A percentile compares a stretch with the other conserved stretches of the same genome.
Conservation (phyloP, 2,888 invertebrate species). For the Eurytoma californica region DNA sequence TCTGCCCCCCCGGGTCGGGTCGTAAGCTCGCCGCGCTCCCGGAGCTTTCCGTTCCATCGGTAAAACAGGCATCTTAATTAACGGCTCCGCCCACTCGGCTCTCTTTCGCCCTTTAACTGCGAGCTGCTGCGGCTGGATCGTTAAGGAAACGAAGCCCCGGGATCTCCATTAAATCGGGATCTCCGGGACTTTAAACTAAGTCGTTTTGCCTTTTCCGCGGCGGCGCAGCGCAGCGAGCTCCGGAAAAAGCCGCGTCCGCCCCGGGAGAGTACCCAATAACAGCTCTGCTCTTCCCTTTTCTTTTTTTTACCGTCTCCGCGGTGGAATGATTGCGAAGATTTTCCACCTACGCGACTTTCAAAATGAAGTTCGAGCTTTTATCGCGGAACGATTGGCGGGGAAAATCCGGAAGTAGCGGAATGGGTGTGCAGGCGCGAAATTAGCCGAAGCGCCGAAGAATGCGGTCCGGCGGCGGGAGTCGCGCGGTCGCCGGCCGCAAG, state of each 20-base stretch:
- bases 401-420: not conserved
- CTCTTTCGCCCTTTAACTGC: slow-evolving; percentile 25
- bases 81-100: slow-evolving; percentile 58
- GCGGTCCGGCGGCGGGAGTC: not conserved
- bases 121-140: slow-evolving; percentile 47
- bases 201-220: slow-evolving; percentile 28
- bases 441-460: not conserved
- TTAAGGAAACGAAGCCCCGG: slow-evolving; percentile 50
- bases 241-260: slow-evolving; percentile 6
- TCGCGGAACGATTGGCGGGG: slow-evolving; percentile 32
- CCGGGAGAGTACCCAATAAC: too few species aligned
- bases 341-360: slow-evolving; percentile 9
- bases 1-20: slow-evolving; percentile 38
- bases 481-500: not conserved
- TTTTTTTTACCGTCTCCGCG: not conserved
- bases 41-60: slow-evolving; percentile 59
- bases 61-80: slow-evolving; percentile 70
- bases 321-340: not conserved
- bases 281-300: too few species aligned
- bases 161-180: slow-evolving; percentile 53
- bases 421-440: not conserved
- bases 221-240: not conserved
- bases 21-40: slow-evolving; percentile 28
- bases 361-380: slow-evolving; percentile 31
- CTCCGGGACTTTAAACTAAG: slow-evolving; percentile 48